A percentile compares a stretch with the other conserved stretches of the same genome.
Evolutionary conservation across 2,797 vertebrate species (phyloP).

Genomic region (Rhinichthys osculus): DNA sequence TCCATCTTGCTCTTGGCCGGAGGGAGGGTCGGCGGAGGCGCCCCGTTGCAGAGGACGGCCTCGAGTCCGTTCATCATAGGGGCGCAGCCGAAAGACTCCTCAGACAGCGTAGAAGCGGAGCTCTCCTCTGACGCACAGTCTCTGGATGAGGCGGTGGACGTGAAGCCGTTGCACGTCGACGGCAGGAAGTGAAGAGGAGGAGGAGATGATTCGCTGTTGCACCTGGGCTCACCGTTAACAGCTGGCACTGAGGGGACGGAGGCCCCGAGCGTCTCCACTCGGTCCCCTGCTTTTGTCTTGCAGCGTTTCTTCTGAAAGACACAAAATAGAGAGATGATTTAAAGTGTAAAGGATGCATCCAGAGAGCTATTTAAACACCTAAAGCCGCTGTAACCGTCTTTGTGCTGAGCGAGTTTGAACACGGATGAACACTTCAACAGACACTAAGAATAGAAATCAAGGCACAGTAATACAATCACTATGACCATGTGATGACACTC

Average conservation of each 20-base stretch:
- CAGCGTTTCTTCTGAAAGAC: constrained; percentile 90
- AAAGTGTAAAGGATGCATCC: background rate
- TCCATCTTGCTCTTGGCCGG: constrained; percentile 87
- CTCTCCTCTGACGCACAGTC: constrained; percentile 87
- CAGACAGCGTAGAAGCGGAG: constrained; percentile 86
- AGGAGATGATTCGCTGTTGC: constrained; percentile 78
- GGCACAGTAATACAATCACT: background rate
- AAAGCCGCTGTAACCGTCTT: constrained; percentile 59
- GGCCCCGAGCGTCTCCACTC: constrained; percentile 85
- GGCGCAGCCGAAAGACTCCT: constrained; percentile 89
- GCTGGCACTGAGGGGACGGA: constrained; percentile 73
- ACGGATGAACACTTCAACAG: background rate
- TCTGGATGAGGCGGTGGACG: constrained; percentile 80
- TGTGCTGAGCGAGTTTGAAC: constrained; percentile 45
- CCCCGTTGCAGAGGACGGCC: constrained; percentile 84
- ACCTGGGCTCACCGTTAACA: constrained; percentile 83
- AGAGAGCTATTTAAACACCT: constrained; percentile 11
- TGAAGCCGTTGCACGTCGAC: constrained; percentile 76
- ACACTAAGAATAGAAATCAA: background rate
- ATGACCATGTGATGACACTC: background rate
- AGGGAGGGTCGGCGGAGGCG: constrained; percentile 69
- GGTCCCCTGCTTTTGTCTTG: constrained; percentile 90
- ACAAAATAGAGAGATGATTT: constrained; percentile 4
- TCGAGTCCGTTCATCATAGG: constrained; percentile 74
- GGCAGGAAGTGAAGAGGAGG: constrained; percentile 81